Percentiles rank a stretch among this genome's conserved stretches.
Evolutionary conservation across 2,797 vertebrate species (phyloP).

Genomic region (Anableps anableps): DNA sequence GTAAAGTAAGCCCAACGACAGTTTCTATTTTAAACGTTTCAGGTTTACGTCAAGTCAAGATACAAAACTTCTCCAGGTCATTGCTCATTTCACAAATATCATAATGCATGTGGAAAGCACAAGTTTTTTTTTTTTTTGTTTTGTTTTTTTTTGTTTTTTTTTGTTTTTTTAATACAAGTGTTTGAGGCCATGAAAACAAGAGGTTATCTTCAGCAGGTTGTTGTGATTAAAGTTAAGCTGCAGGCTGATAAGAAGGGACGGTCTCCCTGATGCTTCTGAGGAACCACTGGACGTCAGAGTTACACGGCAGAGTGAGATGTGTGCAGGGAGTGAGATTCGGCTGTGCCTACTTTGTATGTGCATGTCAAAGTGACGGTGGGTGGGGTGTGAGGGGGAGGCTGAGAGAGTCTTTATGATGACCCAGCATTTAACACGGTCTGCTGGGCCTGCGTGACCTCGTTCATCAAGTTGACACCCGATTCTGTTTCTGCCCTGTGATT

Average conservation of each 20-base stretch:
- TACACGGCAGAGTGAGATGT: slow-evolving; percentile 46
- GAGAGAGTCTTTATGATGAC: slow-evolving; percentile 63
- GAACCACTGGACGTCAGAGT: slow-evolving; percentile 63
- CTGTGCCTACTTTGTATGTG: slow-evolving; percentile 49
- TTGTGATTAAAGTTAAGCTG: slow-evolving; percentile 36
- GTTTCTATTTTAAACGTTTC: neutral
- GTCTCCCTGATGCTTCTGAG: slow-evolving; percentile 54
- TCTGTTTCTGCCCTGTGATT: slow-evolving; percentile 60
- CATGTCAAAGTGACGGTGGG: slow-evolving; percentile 40
- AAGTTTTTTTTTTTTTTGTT: neutral
- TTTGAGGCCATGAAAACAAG: slow-evolving; percentile 12
- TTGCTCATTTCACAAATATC: neutral
- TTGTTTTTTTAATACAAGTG: neutral
- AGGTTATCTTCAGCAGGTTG: slow-evolving; percentile 4
- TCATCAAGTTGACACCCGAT: slow-evolving; percentile 65
- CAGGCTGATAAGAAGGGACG: slow-evolving; percentile 44
- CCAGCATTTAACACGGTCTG: slow-evolving; percentile 66
- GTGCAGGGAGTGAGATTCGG: slow-evolving; percentile 61
- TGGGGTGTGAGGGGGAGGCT: neutral
- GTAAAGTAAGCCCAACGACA: neutral
- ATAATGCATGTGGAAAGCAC: neutral
- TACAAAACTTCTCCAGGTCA: neutral
- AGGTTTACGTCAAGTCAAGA: neutral
- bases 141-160: neutral
- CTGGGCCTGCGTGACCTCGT: slow-evolving; percentile 69